These are phyloP conservation scores for Aphelenchoides fujianensis DNA, from an alignment of 1,140 invertebrate species.

Conservation along the genomic window DNA sequence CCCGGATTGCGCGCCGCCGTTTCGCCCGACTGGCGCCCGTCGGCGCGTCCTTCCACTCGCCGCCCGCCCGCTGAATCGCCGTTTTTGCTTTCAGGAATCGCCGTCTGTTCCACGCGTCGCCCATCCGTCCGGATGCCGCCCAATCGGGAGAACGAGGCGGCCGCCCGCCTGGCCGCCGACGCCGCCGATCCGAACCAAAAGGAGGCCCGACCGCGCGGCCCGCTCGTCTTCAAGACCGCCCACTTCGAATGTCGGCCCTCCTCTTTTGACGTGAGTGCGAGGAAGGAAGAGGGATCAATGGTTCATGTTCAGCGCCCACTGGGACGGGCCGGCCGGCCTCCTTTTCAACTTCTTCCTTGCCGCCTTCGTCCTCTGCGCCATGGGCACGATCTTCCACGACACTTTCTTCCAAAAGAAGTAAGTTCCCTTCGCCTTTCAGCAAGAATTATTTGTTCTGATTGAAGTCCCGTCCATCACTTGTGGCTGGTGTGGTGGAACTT, in stretches of 20 bases:
- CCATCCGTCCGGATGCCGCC: background rate
- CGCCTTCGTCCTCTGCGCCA: conserved; percentile 40
- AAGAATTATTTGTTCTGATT: conserved; percentile 35
- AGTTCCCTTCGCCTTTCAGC: conserved; percentile 23
- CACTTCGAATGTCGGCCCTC: conserved; percentile 31
- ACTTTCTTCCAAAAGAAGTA: conserved; percentile 20
- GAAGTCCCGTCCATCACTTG: conserved; percentile 48
- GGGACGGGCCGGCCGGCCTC: conserved; percentile 32
- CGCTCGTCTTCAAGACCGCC: background rate
- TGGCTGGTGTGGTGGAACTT: conserved; percentile 61
- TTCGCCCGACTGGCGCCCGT: no score
- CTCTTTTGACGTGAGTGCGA: conserved; percentile 37
- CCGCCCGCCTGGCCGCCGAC: background rate
- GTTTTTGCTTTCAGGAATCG: no score
- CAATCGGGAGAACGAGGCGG: background rate
- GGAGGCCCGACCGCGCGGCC: background rate
- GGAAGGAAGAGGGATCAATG: no score
- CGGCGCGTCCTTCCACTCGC: no score
- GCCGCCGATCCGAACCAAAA: background rate
- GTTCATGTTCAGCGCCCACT: conserved; percentile 30
- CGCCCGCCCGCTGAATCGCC: no score
- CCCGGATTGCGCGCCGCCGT: no score
- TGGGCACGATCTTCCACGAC: conserved; percentile 42
- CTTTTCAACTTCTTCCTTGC: conserved; percentile 54
- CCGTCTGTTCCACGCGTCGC: background rate